Base-by-base conservation (phyloP, 2,888 invertebrate genomes). In the Synergus gifuensis region DNA sequence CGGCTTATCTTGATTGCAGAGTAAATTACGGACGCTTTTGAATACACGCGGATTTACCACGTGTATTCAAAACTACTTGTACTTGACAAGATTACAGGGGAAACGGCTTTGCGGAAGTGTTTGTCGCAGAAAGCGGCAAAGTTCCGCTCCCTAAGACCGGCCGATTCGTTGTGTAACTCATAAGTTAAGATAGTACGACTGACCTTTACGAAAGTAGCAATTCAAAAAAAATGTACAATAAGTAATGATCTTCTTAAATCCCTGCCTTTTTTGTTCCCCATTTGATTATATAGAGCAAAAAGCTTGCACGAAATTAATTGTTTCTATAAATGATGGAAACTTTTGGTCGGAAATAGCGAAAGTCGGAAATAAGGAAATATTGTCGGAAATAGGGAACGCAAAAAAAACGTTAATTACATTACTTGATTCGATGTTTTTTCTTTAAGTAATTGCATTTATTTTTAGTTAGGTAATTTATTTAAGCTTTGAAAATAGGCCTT, bases 91-190 rank as follows among this genome's bases (percentile, higher is more conserved):
- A 81, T 87, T 84, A 84, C 83, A 82, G 82, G 81, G 84, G 82
- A 84, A 84, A 85, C 76, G 81, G 82, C 76, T 82, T 85, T 83
- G 82, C 85, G 88, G 87, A 87, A 87, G 86, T 87, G 81, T 79
- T 79, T 54, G 76, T 78, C 80, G 79, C 81, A 81, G 83, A 82
- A 84, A 84, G 81, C 80, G 44, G 62, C 60, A 58, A 69, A 67
- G 78, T 60, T 60, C 60, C 78, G 69, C 82, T 73, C 73, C 76
- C 69, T 64, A 69, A 78, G 76, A 78, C 83, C 67, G 77, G 82
- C 82, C 79, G 76, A 76, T 73, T 77, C 83, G 83, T 85, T 85
- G 85, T 83, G 78, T 83, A 85, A 85, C 78, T 79, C 36, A 22
- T 42, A 54, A 73, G 54, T 73, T 54, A 40, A 73, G 28, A 54